Evolutionary conservation across 1,140 invertebrate species (phyloP), one percentile per base, ranked within the genome.

Genomic region (Drosophila teissieri): DNA sequence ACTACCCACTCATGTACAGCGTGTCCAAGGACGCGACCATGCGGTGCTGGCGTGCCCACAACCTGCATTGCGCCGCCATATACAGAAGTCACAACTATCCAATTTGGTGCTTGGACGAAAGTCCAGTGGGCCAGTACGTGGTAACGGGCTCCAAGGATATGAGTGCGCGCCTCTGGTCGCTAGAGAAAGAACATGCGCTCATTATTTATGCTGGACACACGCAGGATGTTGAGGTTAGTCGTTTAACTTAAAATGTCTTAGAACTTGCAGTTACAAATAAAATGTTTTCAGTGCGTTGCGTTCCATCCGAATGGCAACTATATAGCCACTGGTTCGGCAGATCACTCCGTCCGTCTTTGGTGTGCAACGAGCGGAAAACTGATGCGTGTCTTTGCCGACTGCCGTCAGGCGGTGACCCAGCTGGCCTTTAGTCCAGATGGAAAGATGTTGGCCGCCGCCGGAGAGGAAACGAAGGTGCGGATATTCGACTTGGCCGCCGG

Each of bases 221-320:
- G 73, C 93, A 95, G 91, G 96, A 97, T 94, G 95, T 98, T 31
- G 97, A 97, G 92, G 96, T 95, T 92, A 8, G 34, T 24, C 24
- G 24, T 10, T 0, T 7, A 31, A 12, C 5, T 7, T 8, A 31
- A 31, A 31, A 31, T 3, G 7, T 8, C 2, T 31, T 31, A 10
- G 6, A 7, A 42, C 5, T 17, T 5, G 11, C 1, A 10, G 7
- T 6, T 42, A 42, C 4, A 3, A 10, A 17, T 22, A 19, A 14
- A 36, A 5, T 12, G 40, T 37, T 4, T 14, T 0, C 27, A 92
- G 91, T 90, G 95, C 81, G 94, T 97, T 22, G 95, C 95, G 78
- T 97, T 98, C 93, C 96, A 97, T 92, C 96, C 97, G 1, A 97
- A 97, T 92, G 95, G 95, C 62, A 94, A 94, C 75, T 97, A 97